phyloP scores from a whole-genome alignment of 2,797 vertebrate genomes.

The Platyrinchus mystaceus region DNA sequence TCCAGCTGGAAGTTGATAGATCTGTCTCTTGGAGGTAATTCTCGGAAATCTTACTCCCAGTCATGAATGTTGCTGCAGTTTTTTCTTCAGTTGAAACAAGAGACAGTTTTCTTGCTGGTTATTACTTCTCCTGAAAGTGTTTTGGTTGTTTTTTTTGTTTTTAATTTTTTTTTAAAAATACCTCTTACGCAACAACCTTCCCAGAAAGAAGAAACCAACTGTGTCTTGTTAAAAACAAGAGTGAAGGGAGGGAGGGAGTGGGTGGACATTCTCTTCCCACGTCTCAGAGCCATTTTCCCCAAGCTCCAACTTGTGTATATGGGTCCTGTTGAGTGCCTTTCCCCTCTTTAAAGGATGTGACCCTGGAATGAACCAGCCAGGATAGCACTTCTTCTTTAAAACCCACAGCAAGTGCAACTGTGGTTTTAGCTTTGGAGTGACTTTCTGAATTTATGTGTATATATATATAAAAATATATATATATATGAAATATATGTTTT shows the following conservation, averaged over 20 bases:
- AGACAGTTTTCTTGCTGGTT: not conserved
- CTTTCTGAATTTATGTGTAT: not conserved
- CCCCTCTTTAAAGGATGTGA: not conserved
- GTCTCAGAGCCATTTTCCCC: not conserved
- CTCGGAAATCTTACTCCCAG: not conserved
- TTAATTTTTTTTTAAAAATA: not conserved
- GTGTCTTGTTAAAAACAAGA: slow-evolving; percentile 15
- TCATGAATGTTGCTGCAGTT: not conserved
- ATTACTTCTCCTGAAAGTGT: not conserved
- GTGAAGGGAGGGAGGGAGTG: not conserved
- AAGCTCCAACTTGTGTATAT: not conserved
- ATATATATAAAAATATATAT: not conserved
- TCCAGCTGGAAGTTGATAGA: not conserved
- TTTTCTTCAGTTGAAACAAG: not conserved
- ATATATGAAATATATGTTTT: not conserved
- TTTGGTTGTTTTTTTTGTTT: not conserved
- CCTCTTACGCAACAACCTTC: slow-evolving; percentile 3
- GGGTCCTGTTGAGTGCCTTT: not conserved
- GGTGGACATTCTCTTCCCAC: slow-evolving; percentile 1
- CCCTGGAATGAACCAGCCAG: not conserved
- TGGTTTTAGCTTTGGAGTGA: not conserved
- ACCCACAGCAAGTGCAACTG: not conserved
- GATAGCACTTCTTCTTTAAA: not conserved
- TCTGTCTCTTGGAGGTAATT: not conserved
- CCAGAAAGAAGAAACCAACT: slow-evolving; percentile 21